Conservation (phyloP, 2,113 vertebrate species). For the Myrmecophaga tridactyla region DNA sequence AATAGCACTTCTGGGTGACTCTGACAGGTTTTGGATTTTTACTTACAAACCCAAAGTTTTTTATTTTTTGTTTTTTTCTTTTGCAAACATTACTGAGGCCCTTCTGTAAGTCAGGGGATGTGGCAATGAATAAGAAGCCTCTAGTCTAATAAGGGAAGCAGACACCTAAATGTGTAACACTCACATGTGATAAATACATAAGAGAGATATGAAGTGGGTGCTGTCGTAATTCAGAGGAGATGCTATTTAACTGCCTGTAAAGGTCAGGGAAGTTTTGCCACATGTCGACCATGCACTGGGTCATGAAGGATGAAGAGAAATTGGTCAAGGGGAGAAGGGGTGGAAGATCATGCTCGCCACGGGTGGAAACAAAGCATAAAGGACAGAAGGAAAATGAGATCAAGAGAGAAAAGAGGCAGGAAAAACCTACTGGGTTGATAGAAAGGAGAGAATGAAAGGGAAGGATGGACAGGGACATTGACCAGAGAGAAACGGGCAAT, state of each 20-base stretch:
- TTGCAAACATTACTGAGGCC: neutral
- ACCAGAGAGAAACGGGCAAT: neutral
- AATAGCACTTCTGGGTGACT: neutral
- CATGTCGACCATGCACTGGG: neutral
- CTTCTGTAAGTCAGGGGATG: neutral
- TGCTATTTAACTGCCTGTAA: neutral
- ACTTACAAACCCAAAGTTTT: too few relatives aligned
- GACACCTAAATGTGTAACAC: too few relatives aligned
- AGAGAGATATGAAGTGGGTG: neutral
- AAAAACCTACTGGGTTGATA: neutral
- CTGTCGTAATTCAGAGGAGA: neutral
- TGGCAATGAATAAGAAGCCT: neutral
- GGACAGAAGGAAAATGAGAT: neutral
- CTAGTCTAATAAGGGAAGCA: neutral
- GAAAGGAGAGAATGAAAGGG: neutral
- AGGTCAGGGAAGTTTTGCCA: neutral
- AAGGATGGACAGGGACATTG: neutral
- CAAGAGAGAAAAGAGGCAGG: neutral
- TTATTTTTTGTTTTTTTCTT: too few relatives aligned
- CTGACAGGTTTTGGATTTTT: neutral
- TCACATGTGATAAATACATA: fast-evolving
- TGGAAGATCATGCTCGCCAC: neutral
- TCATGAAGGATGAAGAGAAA: neutral
- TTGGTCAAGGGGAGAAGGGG: neutral
- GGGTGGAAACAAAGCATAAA: neutral